Evolutionary conservation across 2,113 vertebrate genomes (phyloP).

Genomic region (Lophius piscatorius): DNA sequence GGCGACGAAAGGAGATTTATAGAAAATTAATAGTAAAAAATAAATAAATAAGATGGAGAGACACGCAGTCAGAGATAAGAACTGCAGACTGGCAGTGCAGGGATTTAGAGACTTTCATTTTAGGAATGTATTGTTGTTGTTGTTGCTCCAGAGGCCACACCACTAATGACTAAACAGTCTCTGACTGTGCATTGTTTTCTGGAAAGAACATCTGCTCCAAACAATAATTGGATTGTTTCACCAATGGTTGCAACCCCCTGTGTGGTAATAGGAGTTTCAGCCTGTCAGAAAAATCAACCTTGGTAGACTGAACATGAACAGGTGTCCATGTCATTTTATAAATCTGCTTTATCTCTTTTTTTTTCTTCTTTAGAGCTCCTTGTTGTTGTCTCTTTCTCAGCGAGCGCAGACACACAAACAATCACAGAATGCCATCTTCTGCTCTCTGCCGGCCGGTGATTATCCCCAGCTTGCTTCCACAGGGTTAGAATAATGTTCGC

Average conservation of each 20-base stretch:
- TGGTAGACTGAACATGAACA: conserved; percentile 53
- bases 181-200: conserved; percentile 42
- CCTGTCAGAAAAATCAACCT: conserved; percentile 61
- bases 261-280: conserved; percentile 58
- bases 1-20: not conserved
- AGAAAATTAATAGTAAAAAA: not conserved
- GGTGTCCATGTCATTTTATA: conserved; percentile 46
- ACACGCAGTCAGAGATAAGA: conserved; percentile 12
- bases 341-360: conserved; percentile 6
- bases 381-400: conserved; percentile 5
- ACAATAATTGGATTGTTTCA: conserved; percentile 68
- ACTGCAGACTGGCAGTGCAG: not conserved
- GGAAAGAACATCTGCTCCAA: conserved; percentile 61
- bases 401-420: not conserved
- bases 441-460: conserved; percentile 29
- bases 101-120: conserved; percentile 32
- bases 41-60: not conserved
- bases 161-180: conserved; percentile 37
- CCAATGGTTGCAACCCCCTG: conserved; percentile 47
- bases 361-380: not conserved
- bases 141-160: conserved; percentile 37
- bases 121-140: conserved; percentile 32
- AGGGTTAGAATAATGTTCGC: conserved; percentile 44
- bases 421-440: not conserved
- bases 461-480: conserved; percentile 30